These are phyloP conservation scores for Anthophora plumipes DNA, from an alignment of 2,888 invertebrate species.

Conservation along the genomic window DNA sequence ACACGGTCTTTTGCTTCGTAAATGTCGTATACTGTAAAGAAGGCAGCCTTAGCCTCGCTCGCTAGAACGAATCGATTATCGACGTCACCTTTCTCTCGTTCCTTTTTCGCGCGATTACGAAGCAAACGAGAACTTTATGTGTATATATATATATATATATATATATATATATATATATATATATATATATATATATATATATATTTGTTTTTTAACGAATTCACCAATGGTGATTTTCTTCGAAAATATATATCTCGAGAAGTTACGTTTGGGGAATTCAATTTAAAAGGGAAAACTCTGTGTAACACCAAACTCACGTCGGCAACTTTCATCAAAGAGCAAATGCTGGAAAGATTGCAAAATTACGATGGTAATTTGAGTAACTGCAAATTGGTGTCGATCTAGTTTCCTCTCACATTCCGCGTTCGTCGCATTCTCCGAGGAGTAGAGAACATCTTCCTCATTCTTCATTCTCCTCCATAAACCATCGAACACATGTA, in stretches of 20 bases:
- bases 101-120: too few species aligned
- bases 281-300: not conserved
- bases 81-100: too few species aligned
- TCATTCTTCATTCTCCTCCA: not conserved
- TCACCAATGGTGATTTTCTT: too few species aligned
- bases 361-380: slow-evolving; percentile 22
- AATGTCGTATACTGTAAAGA: slow-evolving; percentile 28
- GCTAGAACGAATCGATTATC: too few species aligned
- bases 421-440: slow-evolving; percentile 1
- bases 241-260: too few species aligned
- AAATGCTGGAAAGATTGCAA: slow-evolving; percentile 17
- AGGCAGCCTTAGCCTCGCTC: not conserved
- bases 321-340: slow-evolving; percentile 6
- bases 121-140: too few species aligned
- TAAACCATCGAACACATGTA: slow-evolving; percentile 1
- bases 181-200: too few species aligned
- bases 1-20: slow-evolving; percentile 12
- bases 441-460: slow-evolving; percentile 8
- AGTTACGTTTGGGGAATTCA: too few species aligned
- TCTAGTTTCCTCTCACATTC: slow-evolving; percentile 35
- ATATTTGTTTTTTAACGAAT: too few species aligned
- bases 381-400: slow-evolving; percentile 24
- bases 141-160: too few species aligned
- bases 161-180: too few species aligned
- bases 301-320: not conserved